A percentile compares a stretch with the other conserved stretches of the same genome.
These are phyloP conservation scores for Zosterops borbonicus DNA, from an alignment of 2,113 vertebrate species.

Conservation along the genomic window DNA sequence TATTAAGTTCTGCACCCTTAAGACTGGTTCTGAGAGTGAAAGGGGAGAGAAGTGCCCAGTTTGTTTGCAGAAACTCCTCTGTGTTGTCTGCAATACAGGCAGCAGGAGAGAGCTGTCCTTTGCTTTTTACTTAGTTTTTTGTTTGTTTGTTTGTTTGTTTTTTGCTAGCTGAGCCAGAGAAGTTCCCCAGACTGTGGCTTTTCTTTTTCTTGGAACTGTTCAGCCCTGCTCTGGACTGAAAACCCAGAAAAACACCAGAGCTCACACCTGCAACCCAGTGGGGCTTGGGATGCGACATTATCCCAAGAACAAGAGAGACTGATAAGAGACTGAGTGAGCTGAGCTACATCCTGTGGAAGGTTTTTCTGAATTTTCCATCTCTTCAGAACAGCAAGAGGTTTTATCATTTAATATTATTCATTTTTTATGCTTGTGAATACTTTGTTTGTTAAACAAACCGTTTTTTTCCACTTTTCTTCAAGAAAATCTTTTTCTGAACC, in stretches of 20 bases:
- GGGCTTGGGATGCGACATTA: neutral
- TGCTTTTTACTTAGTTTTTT: neutral
- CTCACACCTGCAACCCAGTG: neutral
- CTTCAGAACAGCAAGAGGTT: neutral
- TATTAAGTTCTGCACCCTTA: neutral
- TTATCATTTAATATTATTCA: neutral
- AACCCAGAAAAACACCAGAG: neutral
- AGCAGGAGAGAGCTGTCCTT: neutral
- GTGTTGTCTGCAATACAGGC: neutral
- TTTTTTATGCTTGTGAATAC: neutral
- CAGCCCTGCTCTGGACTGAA: neutral
- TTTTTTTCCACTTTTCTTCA: neutral
- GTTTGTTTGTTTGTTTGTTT: neutral
- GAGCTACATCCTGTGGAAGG: neutral
- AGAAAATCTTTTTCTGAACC: neutral
- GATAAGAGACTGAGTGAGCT: neutral
- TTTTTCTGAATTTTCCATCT: neutral
- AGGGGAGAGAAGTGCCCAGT: neutral
- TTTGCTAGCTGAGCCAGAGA: neutral
- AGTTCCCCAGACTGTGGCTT: neutral
- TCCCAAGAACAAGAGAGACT: neutral
- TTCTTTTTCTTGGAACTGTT: neutral
- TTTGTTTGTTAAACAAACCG: neutral
- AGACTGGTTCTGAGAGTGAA: neutral
- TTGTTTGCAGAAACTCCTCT: neutral